Evolutionary conservation across 2,113 vertebrate genomes (phyloP).

Genomic region (Dicerorhinus sumatrensis): DNA sequence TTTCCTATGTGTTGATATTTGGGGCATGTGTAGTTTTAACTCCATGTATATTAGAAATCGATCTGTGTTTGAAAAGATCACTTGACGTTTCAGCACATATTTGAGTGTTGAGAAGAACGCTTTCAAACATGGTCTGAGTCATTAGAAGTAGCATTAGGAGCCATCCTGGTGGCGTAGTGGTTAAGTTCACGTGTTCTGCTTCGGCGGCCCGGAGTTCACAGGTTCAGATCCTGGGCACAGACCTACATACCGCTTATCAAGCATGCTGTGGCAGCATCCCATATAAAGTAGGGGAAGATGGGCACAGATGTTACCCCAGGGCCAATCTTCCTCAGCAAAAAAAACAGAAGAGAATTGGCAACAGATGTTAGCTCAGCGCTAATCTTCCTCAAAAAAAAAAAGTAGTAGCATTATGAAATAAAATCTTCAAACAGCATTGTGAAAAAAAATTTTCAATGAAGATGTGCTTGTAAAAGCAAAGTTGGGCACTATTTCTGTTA

Average conservation of each 20-base stretch:
- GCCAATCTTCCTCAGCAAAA: too few species aligned
- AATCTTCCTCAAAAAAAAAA: too few species aligned
- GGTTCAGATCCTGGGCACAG: too few species aligned
- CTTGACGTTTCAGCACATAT: not conserved
- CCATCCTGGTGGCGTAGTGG: too few species aligned
- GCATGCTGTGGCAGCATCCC: too few species aligned
- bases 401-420: not conserved
- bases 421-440: not conserved
- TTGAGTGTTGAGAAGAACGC: not conserved
- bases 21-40: not conserved
- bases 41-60: not conserved
- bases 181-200: too few species aligned
- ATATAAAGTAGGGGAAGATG: too few species aligned
- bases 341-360: too few species aligned
- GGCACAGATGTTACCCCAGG: too few species aligned
- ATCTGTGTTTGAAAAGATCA: slow-evolving; percentile 26
- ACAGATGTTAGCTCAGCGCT: too few species aligned
- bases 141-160: not conserved
- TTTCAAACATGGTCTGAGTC: not conserved
- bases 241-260: too few species aligned
- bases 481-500: not conserved
- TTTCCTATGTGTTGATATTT: not conserved
- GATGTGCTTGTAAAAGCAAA: not conserved
- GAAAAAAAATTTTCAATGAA: not conserved
- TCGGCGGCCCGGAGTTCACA: too few species aligned